Base-by-base conservation (phyloP, 2,797 vertebrate species). In the Melanitta fusca region DNA sequence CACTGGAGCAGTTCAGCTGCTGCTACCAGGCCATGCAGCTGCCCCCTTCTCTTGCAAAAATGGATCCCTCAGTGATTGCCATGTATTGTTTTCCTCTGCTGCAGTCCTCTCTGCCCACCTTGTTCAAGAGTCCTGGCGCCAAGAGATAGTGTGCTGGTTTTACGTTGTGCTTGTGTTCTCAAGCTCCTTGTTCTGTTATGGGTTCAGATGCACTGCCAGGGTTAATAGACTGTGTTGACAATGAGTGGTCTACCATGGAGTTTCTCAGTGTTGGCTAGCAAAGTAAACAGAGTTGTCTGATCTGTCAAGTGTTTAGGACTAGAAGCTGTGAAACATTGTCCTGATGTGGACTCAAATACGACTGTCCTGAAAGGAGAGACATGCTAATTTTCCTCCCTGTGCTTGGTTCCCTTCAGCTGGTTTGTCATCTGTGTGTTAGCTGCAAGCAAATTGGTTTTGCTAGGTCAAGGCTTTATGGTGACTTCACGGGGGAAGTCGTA, bases 351-450 rank as follows among this genome's bases (percentile, higher is more conserved):
- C 53, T 94, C 60, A 19, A n/a, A 54, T 54, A 34, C 1, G 16
- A 24, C 51, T 88, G 8, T 73, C 32, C 54, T 62, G 45, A 80
- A 89, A 82, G 27, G 80, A 87, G 68, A 72, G 47, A 70, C 7
- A 1, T 71, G 69, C 34, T 90, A 8, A 72, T 78, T n/a, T 84
- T 82, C 58, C 77, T 87, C 39, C 74, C 71, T 13, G 2, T 2
- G 11, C 56, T 93, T 82, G 71, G 64, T 94, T 91, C 61, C 66
- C 86, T 74, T 89, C 81, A 74, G 91, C 71, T 82, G 39, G 68
- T 94, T n/a, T 69, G 57, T 94, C 75, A 68, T 47, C 84, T 85
- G 11, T 85, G 38, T 4, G 4, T 86, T 90, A 82, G 85, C 80
- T 71, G 56, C 85, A 53, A 72, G 39, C 79, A 85, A 22, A 88